Base-by-base conservation (phyloP, 2,797 vertebrate species). In the Enteromius unitaeniatus region DNA sequence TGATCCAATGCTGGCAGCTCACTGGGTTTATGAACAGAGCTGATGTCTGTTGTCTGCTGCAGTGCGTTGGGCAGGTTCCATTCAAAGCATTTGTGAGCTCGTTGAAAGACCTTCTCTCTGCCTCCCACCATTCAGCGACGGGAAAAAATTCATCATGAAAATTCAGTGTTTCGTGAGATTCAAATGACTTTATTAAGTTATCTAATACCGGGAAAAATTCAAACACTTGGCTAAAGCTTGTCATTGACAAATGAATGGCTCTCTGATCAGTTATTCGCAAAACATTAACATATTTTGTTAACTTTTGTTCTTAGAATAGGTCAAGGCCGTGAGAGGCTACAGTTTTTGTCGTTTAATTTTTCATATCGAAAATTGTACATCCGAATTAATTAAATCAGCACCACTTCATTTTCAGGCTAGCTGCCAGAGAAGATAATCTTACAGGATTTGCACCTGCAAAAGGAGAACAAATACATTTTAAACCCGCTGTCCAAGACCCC, bases 91-190 rank as follows among this genome's bases (percentile, higher is more conserved):
- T 81, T 77, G 72, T 82, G 76, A 80, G 65, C 55, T 82, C 78
- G 62, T 17, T 42, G 19, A 79, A 86, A 69, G 79, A 68, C 65
- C 26, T 69, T 45, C 80, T 76, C 55, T 72, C 8, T 84, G 65
- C 58, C 40, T 76, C 86, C 77, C 64, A 76, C 62, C 69, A 60
- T 84, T 74, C 42, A 14, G 26, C 28, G 31, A 31, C 26, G 76
- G 23, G 65, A 76, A 87, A 83, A 86, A 3, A 31, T 3, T 31
- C 68, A 80, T 84, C 87, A 53, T 37, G 75, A n/a, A 64, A 45
- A 47, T 65, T 89, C 80, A 60, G 45, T 82, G 70, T 85, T 89
- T 84, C 88, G 87, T 72, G 77, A 86, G 81, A 85, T 62, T 81
- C n/a, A 23, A 88, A 85, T 84, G 55, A 77, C 80, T 70, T 68